Conservation (phyloP, 1,140 invertebrate genomes). For the Euwallacea similis region DNA sequence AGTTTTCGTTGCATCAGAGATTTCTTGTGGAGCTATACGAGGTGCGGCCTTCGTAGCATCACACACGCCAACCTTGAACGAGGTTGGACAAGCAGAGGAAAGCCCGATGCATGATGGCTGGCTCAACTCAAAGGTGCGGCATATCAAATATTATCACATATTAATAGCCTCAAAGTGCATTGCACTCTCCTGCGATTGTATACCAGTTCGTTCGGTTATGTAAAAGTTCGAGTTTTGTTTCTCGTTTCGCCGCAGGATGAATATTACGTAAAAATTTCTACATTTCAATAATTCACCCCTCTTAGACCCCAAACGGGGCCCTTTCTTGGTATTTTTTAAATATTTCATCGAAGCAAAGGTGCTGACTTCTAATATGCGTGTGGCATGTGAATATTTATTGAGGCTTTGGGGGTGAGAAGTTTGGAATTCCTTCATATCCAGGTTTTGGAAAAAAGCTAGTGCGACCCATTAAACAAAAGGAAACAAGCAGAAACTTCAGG, state of each 20-base stretch:
- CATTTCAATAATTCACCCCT: too few relatives aligned
- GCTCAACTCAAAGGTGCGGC: slow-evolving; percentile 38
- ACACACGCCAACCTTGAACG: slow-evolving; percentile 18
- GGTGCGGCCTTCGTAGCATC: slow-evolving; percentile 20
- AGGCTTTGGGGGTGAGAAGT: too few relatives aligned
- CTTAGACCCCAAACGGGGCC: too few relatives aligned
- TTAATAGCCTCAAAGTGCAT: slow-evolving; percentile 45
- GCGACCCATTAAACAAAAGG: too few relatives aligned
- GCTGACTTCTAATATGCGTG: too few relatives aligned
- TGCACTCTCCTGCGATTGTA: slow-evolving; percentile 28
- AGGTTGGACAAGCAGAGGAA: slow-evolving; percentile 9
- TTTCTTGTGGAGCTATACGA: slow-evolving; percentile 6
- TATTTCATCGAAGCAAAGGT: too few relatives aligned
- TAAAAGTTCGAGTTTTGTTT: slow-evolving; percentile 12
- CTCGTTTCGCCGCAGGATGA: slow-evolving; percentile 8
- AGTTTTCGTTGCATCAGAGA: not conserved
- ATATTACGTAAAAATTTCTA: too few relatives aligned
- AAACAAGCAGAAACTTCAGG: too few relatives aligned
- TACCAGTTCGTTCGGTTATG: slow-evolving; percentile 18
- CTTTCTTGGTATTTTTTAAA: too few relatives aligned
- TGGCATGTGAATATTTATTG: too few relatives aligned
- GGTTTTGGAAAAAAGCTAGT: too few relatives aligned
- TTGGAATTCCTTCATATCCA: too few relatives aligned
- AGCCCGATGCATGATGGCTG: slow-evolving; percentile 6
- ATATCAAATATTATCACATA: slow-evolving; percentile 43